Percentiles rank a stretch among this genome's conserved stretches.
phyloP scores from a whole-genome alignment of 2,888 invertebrate genomes.

The Rapana venosa region DNA sequence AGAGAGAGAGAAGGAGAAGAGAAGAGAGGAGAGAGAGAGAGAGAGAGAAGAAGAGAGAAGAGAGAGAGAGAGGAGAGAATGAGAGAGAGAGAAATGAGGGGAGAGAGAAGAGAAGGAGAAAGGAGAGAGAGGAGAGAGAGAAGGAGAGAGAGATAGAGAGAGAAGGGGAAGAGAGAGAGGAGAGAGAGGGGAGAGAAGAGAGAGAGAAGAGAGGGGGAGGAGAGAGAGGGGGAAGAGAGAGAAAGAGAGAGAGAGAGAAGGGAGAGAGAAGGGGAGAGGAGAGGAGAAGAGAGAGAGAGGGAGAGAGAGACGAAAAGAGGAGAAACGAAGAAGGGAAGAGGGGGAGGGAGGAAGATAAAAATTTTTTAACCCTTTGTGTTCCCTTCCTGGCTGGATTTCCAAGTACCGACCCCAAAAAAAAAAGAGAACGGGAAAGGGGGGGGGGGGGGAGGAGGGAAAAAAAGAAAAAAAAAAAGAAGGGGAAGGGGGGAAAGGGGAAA shows the following conservation, averaged over 20 bases:
- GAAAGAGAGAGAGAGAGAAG: neutral
- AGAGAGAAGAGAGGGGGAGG: neutral
- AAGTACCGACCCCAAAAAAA: no score
- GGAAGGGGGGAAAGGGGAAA: neutral
- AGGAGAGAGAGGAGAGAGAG: neutral
- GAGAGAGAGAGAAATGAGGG: neutral
- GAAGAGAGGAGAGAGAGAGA: neutral
- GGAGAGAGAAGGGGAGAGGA: neutral
- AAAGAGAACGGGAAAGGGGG: no score
- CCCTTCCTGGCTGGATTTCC: no score
- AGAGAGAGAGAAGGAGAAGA: conserved; percentile 1
- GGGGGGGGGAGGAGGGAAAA: neutral
- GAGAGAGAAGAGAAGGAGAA: neutral
- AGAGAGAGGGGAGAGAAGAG: neutral
- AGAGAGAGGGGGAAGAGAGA: neutral
- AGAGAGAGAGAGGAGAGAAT: neutral
- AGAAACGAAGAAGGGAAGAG: no score
- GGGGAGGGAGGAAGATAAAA: no score
- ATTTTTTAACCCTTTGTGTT: no score
- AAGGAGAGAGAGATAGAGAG: neutral
- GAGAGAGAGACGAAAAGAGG: neutral
- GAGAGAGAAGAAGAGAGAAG: neutral
- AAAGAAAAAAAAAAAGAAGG: neutral
- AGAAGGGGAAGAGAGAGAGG: neutral
- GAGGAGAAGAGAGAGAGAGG: neutral